Conservation (phyloP, 2,797 vertebrate genomes). For the Macropus fuliginosus region DNA sequence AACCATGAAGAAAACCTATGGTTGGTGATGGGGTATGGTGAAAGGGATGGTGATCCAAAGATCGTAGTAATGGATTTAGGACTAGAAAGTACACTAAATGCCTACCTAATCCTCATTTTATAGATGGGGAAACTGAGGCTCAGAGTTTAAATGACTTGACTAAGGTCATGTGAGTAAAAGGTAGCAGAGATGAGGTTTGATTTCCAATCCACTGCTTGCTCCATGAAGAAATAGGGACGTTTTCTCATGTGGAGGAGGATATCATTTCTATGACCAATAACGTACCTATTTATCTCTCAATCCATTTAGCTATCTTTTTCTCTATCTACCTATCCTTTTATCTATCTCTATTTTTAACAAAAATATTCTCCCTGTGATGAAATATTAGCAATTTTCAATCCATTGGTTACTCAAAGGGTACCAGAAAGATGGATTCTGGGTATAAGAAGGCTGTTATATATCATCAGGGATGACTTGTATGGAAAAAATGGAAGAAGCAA, state of each 20-base stretch:
- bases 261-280: no score
- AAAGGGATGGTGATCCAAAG: no score
- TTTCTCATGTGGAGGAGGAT: not conserved
- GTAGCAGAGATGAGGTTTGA: not conserved
- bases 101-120: not conserved
- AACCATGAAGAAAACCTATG: not conserved
- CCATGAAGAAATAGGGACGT: not conserved
- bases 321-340: not conserved
- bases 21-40: not conserved
- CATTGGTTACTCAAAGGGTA: not conserved
- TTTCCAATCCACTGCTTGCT: not conserved
- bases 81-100: not conserved
- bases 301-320: not conserved
- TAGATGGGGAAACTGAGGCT: no score
- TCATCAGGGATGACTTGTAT: not conserved
- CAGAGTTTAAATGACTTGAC: not conserved
- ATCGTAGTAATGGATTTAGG: no score
- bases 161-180: not conserved
- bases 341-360: no score
- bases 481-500: not conserved
- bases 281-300: not conserved
- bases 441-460: not conserved
- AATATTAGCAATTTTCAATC: no score
- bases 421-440: not conserved
- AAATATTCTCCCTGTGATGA: no score